phyloP scores from a whole-genome alignment of 2,888 invertebrate genomes.

The Odontocerum albicorne region DNA sequence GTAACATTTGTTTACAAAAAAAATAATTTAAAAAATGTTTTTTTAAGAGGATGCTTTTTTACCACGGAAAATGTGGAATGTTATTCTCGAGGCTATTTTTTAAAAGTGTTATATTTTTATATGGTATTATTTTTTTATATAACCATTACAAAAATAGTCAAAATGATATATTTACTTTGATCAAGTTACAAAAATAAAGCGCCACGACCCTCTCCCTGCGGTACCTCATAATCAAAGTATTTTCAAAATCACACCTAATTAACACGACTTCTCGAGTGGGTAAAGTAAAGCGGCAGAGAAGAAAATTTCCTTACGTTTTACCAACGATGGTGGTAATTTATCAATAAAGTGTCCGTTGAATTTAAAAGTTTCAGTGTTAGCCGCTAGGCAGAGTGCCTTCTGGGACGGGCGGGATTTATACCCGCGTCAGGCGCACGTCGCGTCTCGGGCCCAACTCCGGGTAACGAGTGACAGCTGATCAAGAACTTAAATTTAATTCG shows the following conservation, averaged over 20 bases:
- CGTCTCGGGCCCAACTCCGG: conserved; percentile 19
- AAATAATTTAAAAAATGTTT: no score
- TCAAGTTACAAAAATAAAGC: no score
- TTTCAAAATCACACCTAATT: conserved; percentile 9
- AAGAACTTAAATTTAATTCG: conserved; percentile 4
- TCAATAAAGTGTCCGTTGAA: conserved; percentile 34
- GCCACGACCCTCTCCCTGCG: no score
- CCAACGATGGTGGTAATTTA: conserved; percentile 22
- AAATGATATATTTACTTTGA: no score
- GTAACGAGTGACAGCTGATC: conserved; percentile 17
- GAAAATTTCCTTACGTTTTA: conserved; percentile 2
- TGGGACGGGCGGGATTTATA: conserved; percentile 28
- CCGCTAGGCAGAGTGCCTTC: conserved; percentile 13
- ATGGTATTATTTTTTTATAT: no score
- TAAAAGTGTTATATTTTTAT: no score
- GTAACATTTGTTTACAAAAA: no score
- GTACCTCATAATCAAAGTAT: background rate
- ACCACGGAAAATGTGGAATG: no score
- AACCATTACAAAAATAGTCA: no score
- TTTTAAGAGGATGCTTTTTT: no score
- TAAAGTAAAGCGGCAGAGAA: background rate
- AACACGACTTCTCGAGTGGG: background rate
- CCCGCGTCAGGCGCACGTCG: conserved; percentile 23
- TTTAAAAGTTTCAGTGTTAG: conserved; percentile 28
- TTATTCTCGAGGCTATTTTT: no score